phyloP scores from a whole-genome alignment of 2,888 invertebrate genomes.

The Phaonia tiefii region DNA sequence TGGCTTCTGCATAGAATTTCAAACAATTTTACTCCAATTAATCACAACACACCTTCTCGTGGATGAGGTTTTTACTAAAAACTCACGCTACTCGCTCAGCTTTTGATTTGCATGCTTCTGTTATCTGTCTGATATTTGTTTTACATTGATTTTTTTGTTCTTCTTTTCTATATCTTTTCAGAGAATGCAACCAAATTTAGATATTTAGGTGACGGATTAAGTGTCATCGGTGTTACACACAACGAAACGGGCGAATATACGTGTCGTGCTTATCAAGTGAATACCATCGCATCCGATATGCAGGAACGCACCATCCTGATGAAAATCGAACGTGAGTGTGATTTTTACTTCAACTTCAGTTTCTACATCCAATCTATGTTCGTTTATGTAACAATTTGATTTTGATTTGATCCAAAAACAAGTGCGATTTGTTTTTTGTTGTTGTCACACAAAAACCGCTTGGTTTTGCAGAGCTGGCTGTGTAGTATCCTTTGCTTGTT shows the following conservation, averaged over 20 bases:
- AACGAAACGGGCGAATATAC: constrained; percentile 83
- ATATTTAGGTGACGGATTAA: constrained; percentile 82
- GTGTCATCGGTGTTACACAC: constrained; percentile 82
- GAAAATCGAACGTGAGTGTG: constrained; percentile 83
- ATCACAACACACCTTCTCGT: background rate
- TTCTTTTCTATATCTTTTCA: constrained; percentile 65
- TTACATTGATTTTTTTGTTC: constrained; percentile 38
- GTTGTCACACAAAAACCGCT: background rate
- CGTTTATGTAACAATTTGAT: constrained; percentile 35
- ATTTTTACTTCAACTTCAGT: constrained; percentile 58
- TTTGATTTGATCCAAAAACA: constrained; percentile 25
- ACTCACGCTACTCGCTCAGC: background rate
- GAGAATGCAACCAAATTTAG: constrained; percentile 79
- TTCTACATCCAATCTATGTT: background rate
- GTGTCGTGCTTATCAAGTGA: constrained; percentile 83
- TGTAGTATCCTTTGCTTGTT: background rate
- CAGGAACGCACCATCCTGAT: constrained; percentile 82
- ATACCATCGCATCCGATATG: constrained; percentile 81
- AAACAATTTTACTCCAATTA: too few species aligned
- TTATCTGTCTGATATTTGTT: constrained; percentile 41
- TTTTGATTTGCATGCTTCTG: constrained; percentile 42
- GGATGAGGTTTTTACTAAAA: background rate
- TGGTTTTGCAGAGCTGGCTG: background rate
- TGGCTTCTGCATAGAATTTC: too few species aligned
- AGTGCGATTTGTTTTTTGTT: background rate